Evolutionary conservation across 2,797 vertebrate genomes (phyloP).

Genomic region (Bucorvus abyssinicus): DNA sequence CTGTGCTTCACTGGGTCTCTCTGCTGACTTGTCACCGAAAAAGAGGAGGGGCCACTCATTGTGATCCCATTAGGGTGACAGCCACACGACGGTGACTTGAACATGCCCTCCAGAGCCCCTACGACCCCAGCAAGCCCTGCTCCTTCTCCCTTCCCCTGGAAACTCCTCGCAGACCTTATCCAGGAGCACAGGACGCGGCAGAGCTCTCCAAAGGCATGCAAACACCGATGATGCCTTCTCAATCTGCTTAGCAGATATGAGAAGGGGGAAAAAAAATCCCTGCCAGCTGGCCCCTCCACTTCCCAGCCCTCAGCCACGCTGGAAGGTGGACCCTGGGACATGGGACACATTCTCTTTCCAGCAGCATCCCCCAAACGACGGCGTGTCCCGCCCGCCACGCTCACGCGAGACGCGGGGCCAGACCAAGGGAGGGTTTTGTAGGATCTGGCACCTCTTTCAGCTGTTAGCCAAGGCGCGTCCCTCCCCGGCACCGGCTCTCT

Average conservation of each 20-base stretch:
- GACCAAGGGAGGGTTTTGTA: not conserved
- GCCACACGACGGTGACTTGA: accelerated
- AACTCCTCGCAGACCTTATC: not conserved
- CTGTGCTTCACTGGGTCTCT: accelerated
- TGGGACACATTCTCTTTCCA: accelerated
- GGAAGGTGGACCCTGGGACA: not conserved
- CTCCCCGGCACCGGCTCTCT: slow-evolving; percentile 25
- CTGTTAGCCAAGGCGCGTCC: slow-evolving; percentile 3
- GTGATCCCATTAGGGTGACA: not conserved
- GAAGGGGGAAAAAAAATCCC: accelerated
- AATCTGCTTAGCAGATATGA: not conserved
- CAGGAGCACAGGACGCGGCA: accelerated
- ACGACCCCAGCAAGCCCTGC: accelerated
- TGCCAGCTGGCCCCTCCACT: not conserved
- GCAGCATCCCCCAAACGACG: accelerated
- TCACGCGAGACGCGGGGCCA: accelerated
- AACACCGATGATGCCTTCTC: not conserved
- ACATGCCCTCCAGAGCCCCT: not conserved
- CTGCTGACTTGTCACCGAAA: not conserved
- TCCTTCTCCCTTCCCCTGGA: not conserved
- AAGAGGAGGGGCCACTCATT: not conserved
- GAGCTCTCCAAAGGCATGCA: not conserved
- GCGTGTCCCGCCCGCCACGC: not conserved
- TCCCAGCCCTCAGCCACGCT: not conserved
- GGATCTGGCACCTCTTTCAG: slow-evolving; percentile 31